Conservation (phyloP, 2,113 vertebrate species). For the Monopterus albus region DNA sequence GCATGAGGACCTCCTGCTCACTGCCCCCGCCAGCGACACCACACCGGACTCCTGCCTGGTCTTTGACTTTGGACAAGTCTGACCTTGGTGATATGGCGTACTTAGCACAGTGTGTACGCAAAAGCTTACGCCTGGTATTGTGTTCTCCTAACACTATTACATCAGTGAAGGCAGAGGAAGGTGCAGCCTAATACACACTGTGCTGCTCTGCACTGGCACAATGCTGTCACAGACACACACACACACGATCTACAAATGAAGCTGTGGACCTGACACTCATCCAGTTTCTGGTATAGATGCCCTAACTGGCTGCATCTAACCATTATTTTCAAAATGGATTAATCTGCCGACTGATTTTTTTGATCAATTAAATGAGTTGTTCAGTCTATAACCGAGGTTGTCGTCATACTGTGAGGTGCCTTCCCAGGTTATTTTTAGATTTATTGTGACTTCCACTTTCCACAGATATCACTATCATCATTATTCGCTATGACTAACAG, state of each 20-base stretch:
- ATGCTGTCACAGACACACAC: slow-evolving; percentile 14
- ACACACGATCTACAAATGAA: background rate
- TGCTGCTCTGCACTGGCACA: background rate
- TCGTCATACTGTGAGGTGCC: too few species aligned
- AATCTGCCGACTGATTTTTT: too few species aligned
- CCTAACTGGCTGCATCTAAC: too few species aligned
- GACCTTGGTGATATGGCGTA: slow-evolving; percentile 32
- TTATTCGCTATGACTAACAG: too few species aligned
- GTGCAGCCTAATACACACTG: slow-evolving; percentile 10
- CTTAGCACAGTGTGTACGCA: slow-evolving; percentile 27
- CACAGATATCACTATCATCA: too few species aligned
- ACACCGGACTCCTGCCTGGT: background rate
- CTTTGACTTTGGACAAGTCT: slow-evolving; percentile 19
- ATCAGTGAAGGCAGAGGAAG: slow-evolving; percentile 21
- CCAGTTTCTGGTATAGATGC: too few species aligned
- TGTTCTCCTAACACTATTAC: slow-evolving; percentile 47
- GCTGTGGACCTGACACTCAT: too few species aligned
- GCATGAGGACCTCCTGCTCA: background rate
- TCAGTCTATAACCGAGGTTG: too few species aligned
- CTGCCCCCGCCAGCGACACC: background rate
- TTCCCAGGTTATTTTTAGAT: too few species aligned
- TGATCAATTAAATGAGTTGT: too few species aligned
- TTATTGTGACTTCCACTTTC: too few species aligned
- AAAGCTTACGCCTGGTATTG: slow-evolving; percentile 26
- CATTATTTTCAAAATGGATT: too few species aligned